Evolutionary conservation across 1,140 invertebrate species (phyloP).

Genomic region (Nymphalis io): DNA sequence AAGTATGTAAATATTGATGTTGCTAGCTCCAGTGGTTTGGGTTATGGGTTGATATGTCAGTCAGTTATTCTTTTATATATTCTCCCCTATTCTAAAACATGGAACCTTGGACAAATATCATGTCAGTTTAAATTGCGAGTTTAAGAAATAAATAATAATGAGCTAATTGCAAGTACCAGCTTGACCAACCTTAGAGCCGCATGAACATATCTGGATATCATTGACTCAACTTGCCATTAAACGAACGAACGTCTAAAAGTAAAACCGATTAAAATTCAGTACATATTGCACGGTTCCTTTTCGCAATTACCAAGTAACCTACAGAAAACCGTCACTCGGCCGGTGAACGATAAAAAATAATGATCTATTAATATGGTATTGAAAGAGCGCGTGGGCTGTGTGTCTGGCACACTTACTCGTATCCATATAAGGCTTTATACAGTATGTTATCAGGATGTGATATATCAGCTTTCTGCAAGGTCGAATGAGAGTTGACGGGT

Average conservation of each 20-base stretch:
- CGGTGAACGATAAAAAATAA: conserved; percentile 33
- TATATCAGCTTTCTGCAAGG: conserved; percentile 23
- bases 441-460: conserved; percentile 30
- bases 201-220: not conserved
- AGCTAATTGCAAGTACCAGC: not conserved
- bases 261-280: conserved; percentile 10
- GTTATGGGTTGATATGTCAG: too few species aligned
- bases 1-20: too few species aligned
- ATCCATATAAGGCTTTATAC: conserved; percentile 37
- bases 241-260: not conserved
- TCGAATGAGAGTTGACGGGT: conserved; percentile 1
- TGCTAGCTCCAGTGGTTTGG: too few species aligned
- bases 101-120: too few species aligned
- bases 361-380: conserved; percentile 40
- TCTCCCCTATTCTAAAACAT: too few species aligned
- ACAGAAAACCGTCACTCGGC: conserved; percentile 28
- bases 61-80: too few species aligned
- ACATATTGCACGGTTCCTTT: conserved; percentile 18
- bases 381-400: conserved; percentile 33
- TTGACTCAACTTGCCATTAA: conserved; percentile 5
- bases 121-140: too few species aligned
- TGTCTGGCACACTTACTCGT: conserved; percentile 29
- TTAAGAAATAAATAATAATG: not conserved
- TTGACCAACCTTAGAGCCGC: not conserved
- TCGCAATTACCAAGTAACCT: conserved; percentile 31